Evolutionary conservation across 2,113 vertebrate species (phyloP), one percentile per base, ranked within the genome.

Genomic region (Dromiciops gliroides): DNA sequence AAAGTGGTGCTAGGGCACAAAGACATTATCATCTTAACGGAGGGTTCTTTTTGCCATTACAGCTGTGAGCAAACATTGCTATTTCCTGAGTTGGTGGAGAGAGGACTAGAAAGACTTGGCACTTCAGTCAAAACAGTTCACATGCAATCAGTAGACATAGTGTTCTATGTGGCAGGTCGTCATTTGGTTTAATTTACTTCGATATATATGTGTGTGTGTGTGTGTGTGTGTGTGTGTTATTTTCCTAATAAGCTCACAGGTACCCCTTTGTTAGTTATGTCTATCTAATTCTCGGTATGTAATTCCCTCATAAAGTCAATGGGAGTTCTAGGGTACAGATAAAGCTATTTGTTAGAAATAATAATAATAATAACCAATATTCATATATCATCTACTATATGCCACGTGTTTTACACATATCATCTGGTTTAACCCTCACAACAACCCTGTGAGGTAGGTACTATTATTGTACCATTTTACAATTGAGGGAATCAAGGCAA

Each of bases 111-210:
- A 50, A 92, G 53, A 93, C 37, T 83, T 93, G 31, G 49, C 83
- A 95, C 28, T 94, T 94, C 50, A 91, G 60, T 52, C 91, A 94
- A 95, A 89, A 47, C 48, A 12, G 1, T 83, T 97, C 94, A 96
- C 51, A 93, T 93, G 90, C 22, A 94, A 95, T 97, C 95, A 95
- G 95, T 94, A 96, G 95, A 89, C 83, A 90, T 31, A 11, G 92
- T 92, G 26, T 44, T 89, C 60, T 95, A 90, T 93, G 44, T 91
- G 93, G 95, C 95, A 97, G 94, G 47, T 92, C 93, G 96, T 96
- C 96, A 97, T 95, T 96, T 97, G 93, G 94, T 90, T 97, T 96
- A 96, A 97, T 97, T 97, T 97, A 95, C 51, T 96, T n/a, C 96
- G 96, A 97, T 37, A 94, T 93, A 95, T 25, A 26, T 94, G 44